phyloP scores from a whole-genome alignment of 2,113 vertebrate genomes.

The Spea multiplicata region DNA sequence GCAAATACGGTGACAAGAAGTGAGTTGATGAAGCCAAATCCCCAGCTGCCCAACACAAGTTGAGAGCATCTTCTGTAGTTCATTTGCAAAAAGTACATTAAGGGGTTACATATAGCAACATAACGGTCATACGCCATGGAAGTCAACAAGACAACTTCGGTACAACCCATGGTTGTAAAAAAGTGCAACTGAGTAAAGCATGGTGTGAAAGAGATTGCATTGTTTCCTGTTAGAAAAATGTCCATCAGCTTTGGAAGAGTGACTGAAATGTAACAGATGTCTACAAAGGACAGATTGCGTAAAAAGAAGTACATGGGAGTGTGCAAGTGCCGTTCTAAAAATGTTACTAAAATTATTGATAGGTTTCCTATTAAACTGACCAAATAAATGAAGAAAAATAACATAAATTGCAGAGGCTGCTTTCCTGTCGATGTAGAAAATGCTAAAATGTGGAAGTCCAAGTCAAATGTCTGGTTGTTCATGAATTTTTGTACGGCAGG shows the following conservation, averaged over 20 bases:
- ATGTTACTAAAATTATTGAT: slow-evolving; percentile 5
- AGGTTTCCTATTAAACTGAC: neutral
- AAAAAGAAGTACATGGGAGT: slow-evolving; percentile 19
- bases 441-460: neutral
- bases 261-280: slow-evolving; percentile 6
- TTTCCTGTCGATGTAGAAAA: neutral
- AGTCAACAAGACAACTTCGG: neutral
- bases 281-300: slow-evolving; percentile 10
- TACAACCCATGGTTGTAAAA: neutral
- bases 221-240: slow-evolving; percentile 19
- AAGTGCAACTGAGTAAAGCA: slow-evolving; percentile 8
- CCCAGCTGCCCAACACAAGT: slow-evolving; percentile 1
- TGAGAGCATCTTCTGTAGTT: neutral
- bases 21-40: neutral
- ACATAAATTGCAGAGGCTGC: neutral
- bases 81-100: slow-evolving; percentile 13
- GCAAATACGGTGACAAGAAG: slow-evolving; percentile 4
- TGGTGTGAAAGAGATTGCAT: neutral
- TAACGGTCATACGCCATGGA: slow-evolving; percentile 48
- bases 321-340: neutral
- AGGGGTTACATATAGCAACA: slow-evolving; percentile 52
- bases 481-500: neutral
- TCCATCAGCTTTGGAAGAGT: slow-evolving; percentile 10
- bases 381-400: neutral
- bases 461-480: neutral